Conservation (phyloP, 2,113 vertebrate species). For the Apeltes quadracus region DNA sequence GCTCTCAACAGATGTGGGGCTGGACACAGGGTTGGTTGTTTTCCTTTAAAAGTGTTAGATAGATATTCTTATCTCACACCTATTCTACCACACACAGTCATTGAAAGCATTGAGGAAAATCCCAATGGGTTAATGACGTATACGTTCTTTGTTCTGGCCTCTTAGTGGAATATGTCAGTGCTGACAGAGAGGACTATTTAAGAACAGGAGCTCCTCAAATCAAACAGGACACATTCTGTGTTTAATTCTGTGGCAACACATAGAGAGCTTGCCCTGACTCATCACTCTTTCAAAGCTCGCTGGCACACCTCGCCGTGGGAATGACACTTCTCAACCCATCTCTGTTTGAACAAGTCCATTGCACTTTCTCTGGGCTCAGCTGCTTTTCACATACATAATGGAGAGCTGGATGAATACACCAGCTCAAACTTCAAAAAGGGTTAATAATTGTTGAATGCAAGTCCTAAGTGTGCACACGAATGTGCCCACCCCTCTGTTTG, state of each 20-base stretch:
- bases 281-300: conserved; percentile 68
- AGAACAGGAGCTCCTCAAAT: conserved; percentile 70
- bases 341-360: conserved; percentile 75
- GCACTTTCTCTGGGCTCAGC: conserved; percentile 68
- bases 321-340: conserved; percentile 74
- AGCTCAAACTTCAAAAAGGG: conserved; percentile 55
- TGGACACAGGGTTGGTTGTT: not conserved
- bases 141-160: conserved; percentile 67
- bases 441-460: conserved; percentile 38
- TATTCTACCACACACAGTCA: conserved; percentile 60
- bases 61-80: conserved; percentile 51
- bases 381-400: conserved; percentile 43
- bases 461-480: conserved; percentile 26
- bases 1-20: conserved; percentile 67
- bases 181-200: conserved; percentile 77
- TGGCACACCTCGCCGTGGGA: conserved; percentile 77
- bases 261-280: conserved; percentile 72
- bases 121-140: conserved; percentile 57
- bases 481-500: conserved; percentile 42
- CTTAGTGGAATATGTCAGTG: conserved; percentile 68
- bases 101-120: conserved; percentile 58
- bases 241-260: conserved; percentile 68
- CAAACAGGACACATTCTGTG: conserved; percentile 70
- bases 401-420: conserved; percentile 28
- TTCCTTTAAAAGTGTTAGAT: not conserved